phyloP scores from a whole-genome alignment of 2,888 invertebrate genomes.

The Eristalinus sepulchralis region DNA sequence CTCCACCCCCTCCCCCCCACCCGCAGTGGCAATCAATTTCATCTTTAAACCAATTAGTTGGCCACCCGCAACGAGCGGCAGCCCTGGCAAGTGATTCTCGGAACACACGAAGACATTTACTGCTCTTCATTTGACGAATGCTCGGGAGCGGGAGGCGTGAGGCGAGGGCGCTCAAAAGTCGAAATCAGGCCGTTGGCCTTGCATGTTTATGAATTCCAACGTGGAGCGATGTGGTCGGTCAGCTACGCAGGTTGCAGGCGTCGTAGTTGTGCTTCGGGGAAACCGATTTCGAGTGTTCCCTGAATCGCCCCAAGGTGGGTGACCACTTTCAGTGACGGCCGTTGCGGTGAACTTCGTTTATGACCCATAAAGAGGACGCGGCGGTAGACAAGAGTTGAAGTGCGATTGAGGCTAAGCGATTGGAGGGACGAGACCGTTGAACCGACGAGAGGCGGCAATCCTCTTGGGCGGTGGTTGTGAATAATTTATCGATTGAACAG shows the following conservation, averaged over 20 bases:
- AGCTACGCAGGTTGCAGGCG: not conserved
- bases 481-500: not conserved
- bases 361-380: constrained; percentile 13
- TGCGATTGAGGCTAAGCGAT: constrained; percentile 8
- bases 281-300: not conserved
- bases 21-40: not conserved
- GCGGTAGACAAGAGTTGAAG: constrained; percentile 1
- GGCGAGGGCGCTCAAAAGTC: not conserved
- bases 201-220: not conserved
- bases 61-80: not conserved
- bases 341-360: not conserved
- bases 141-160: not conserved
- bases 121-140: not conserved
- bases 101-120: not conserved
- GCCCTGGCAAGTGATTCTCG: not conserved
- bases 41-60: not conserved
- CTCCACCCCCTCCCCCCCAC: no score
- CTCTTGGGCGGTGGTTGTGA: not conserved
- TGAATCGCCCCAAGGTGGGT: not conserved
- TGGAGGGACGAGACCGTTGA: not conserved
- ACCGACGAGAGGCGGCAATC: not conserved
- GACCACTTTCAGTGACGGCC: not conserved
- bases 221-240: not conserved
- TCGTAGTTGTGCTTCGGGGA: not conserved
- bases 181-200: not conserved